phyloP scores from a whole-genome alignment of 2,888 invertebrate species.

The Synergus itoensis region DNA sequence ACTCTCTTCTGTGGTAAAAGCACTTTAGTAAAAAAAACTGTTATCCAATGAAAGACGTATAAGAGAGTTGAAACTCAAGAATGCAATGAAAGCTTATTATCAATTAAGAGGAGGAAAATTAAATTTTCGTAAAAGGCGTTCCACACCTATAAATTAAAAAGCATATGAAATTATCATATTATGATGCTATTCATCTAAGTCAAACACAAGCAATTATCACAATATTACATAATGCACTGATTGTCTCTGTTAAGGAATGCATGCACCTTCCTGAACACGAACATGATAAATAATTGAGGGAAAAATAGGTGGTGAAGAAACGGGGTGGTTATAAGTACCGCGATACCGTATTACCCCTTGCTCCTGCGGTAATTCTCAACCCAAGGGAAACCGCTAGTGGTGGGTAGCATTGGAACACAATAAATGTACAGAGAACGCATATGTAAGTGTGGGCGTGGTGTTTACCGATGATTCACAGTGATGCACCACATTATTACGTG shows the following conservation, averaged over 20 bases:
- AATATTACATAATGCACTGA: neutral
- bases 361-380: slow-evolving; percentile 16
- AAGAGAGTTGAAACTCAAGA: too few species aligned
- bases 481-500: slow-evolving; percentile 67
- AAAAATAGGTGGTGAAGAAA: slow-evolving; percentile 13
- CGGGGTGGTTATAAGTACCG: neutral
- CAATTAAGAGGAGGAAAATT: too few species aligned
- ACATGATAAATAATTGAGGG: slow-evolving; percentile 28
- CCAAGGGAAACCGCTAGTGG: slow-evolving; percentile 30
- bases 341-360: slow-evolving; percentile 19
- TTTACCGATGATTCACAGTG: slow-evolving; percentile 57
- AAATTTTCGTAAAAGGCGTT: too few species aligned
- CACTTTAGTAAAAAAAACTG: neutral
- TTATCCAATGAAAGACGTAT: neutral
- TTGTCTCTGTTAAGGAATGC: slow-evolving; percentile 26
- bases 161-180: neutral
- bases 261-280: slow-evolving; percentile 12
- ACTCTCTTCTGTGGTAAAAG: neutral
- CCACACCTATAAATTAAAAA: neutral
- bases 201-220: neutral
- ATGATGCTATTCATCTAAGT: neutral
- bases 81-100: neutral
- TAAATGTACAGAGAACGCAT: slow-evolving; percentile 48
- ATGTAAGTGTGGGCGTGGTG: slow-evolving; percentile 56
- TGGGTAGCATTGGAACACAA: slow-evolving; percentile 48